Base-by-base conservation (phyloP, 1,140 invertebrate genomes). In the Drosophila grimshawi region DNA sequence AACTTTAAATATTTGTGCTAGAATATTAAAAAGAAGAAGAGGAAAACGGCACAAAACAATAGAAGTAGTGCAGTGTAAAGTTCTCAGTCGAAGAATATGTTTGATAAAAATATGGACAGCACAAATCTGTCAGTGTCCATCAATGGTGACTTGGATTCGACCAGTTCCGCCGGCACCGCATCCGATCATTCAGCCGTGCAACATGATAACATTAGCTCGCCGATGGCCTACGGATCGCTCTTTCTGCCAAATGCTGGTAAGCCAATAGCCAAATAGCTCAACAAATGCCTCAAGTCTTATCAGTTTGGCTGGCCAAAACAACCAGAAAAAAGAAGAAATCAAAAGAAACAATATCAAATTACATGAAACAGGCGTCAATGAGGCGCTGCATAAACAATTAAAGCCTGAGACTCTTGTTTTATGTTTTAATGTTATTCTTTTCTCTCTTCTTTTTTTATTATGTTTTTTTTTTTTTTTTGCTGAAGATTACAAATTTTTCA, bases 181-280 rank as follows among this genome's bases (percentile, higher is more conserved):
- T 92, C 91, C 30, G 91, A 92, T 45, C 90, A 92, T 68, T 91
- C 91, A 5, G 76, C 89, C 19, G 73, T 76, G 45, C 86, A 91
- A 37, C 91, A 92, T 61, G 91, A 92, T 64, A 85, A 81, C 32
- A 83, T 92, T n/a, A 92, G 86, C 55, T 92, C 91, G 6, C 89
- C 91, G 2, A 82, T 91, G 68, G 85, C 89, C 66, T 92, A 92
- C 48, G 89, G 88, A 2, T 76, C 89, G 4, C 69, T 92, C 49
- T 92, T 91, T 75, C 60, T 92, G 55, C 82, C 80, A 32, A 92
- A 92, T 78, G 62, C 86, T 79, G 90, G 91, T 92, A 63, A 90
- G 91, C 57, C 30, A 19, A 41, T 39, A 37, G 11, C 39, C 61
- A 60, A 49, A 62, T 61, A 3, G 35, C 46, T 27, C 11, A n/a